Conservation (phyloP, 2,888 invertebrate species). For the Torymus texanus region DNA sequence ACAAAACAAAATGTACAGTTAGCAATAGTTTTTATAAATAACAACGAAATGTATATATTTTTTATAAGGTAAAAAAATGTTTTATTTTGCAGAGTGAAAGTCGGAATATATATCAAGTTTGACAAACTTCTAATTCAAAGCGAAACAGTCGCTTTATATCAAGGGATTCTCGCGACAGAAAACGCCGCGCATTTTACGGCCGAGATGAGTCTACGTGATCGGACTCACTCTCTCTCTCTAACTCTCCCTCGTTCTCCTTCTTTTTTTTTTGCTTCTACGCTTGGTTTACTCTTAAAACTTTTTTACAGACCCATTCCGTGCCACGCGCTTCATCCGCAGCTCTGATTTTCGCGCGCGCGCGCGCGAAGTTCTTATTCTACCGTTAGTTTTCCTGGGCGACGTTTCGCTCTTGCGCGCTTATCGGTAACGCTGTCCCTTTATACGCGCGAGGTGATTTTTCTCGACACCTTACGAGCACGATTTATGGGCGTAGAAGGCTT, state of each 20-base stretch:
- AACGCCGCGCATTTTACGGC: conserved; percentile 60
- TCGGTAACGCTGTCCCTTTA: background rate
- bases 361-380: background rate
- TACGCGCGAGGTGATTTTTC: conserved; percentile 10
- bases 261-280: no score
- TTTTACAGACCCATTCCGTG: conserved; percentile 60
- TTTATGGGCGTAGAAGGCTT: no score
- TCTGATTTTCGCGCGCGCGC: conserved; percentile 46
- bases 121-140: background rate
- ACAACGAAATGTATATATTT: no score
- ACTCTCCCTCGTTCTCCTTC: no score
- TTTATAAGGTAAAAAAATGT: no score
- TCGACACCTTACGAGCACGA: background rate
- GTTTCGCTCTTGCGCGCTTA: background rate
- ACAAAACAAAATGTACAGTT: no score
- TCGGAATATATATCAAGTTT: no score
- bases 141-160: background rate
- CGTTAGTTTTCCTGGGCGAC: background rate
- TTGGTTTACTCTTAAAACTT: conserved; percentile 62
- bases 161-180: conserved; percentile 41
- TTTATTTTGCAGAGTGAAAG: no score
- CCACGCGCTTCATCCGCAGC: conserved; percentile 1
- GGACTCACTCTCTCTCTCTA: conserved; percentile 62
- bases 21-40: no score
- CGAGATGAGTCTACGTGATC: conserved; percentile 73